Percentiles rank a stretch among this genome's conserved stretches.
Conservation (phyloP, 1,140 invertebrate species). For the Tetragnatha versicolor region DNA sequence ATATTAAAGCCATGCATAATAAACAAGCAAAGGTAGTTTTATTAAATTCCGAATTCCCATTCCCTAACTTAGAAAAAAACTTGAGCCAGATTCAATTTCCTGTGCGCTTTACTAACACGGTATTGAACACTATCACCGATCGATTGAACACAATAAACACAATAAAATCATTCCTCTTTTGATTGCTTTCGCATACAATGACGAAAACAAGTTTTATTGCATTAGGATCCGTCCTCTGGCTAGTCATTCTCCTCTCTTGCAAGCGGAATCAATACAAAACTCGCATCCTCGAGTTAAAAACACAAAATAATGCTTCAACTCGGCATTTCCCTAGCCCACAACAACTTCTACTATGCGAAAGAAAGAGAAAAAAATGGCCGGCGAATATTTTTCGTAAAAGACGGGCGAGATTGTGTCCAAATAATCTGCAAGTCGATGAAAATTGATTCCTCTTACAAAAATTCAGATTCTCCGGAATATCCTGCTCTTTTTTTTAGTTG, state of each 20-base stretch:
- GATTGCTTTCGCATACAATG: too few relatives aligned
- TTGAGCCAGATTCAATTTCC: too few relatives aligned
- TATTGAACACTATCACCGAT: too few relatives aligned
- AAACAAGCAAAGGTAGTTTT: too few relatives aligned
- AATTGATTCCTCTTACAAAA: conserved; percentile 37
- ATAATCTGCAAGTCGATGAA: conserved; percentile 47
- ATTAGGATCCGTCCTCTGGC: too few relatives aligned
- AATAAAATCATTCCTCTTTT: too few relatives aligned
- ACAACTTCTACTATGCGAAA: too few relatives aligned
- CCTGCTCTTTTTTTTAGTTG: background rate
- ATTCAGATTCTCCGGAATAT: conserved; percentile 25
- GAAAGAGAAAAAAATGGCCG: background rate
- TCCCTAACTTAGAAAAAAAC: too few relatives aligned
- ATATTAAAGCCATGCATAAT: too few relatives aligned
- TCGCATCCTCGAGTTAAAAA: conserved; percentile 8
- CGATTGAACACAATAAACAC: too few relatives aligned
- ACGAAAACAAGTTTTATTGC: background rate
- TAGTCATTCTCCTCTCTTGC: conserved; percentile 4
- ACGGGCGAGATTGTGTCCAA: conserved; percentile 35
- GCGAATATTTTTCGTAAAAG: conserved; percentile 35
- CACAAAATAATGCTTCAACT: conserved; percentile 31
- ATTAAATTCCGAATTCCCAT: too few relatives aligned
- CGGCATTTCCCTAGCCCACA: conserved; percentile 7
- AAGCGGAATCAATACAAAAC: background rate
- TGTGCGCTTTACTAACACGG: too few relatives aligned